phyloP scores from a whole-genome alignment of 2,797 vertebrate species.

The Chrysocyon brachyurus region DNA sequence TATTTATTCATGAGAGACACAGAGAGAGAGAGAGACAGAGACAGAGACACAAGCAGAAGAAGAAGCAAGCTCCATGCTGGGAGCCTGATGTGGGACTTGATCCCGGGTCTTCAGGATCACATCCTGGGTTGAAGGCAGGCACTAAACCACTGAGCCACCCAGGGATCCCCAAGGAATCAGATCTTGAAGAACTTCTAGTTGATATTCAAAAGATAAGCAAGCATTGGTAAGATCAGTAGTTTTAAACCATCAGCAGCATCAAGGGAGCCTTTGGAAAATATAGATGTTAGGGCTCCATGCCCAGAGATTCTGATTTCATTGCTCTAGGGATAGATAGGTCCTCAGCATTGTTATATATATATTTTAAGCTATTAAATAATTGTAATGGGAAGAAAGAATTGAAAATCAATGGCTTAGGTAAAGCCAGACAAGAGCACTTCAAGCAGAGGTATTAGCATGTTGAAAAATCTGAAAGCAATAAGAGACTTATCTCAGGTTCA shows the following conservation, averaged over 20 bases:
- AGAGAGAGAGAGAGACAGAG: too few relatives aligned
- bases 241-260: not conserved
- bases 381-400: not conserved
- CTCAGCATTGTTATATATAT: not conserved
- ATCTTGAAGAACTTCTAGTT: not conserved
- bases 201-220: not conserved
- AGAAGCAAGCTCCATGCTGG: too few relatives aligned
- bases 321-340: not conserved
- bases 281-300: not conserved
- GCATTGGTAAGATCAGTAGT: not conserved
- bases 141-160: too few relatives aligned
- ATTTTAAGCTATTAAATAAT: not conserved
- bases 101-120: too few relatives aligned
- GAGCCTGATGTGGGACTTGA: too few relatives aligned
- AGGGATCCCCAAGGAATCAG: not conserved
- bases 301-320: not conserved
- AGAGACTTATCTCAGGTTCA: not conserved
- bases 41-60: too few relatives aligned
- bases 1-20: too few relatives aligned
- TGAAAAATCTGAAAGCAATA: not conserved
- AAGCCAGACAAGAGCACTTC: not conserved
- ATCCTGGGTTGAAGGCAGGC: too few relatives aligned
- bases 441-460: not conserved
- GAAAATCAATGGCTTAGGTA: not conserved
- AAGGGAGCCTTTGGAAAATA: slow-evolving; percentile 16